A percentile compares a stretch with the other conserved stretches of the same genome.
phyloP scores from a whole-genome alignment of 2,113 vertebrate genomes.

The Dasyprocta punctata region DNA sequence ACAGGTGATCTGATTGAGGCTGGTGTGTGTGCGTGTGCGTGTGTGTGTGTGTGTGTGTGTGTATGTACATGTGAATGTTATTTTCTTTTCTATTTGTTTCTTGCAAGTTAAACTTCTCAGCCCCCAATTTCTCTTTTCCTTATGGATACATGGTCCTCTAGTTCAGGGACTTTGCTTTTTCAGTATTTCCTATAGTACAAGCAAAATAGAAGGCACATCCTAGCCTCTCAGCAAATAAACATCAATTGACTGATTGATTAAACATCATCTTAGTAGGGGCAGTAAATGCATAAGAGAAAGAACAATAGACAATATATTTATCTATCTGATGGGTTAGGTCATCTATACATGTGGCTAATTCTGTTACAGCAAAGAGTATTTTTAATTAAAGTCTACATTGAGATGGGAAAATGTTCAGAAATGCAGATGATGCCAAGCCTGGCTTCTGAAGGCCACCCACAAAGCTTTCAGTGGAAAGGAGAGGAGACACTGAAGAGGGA shows the following conservation, averaged over 20 bases:
- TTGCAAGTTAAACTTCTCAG: neutral
- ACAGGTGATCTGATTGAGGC: neutral
- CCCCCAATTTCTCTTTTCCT: neutral
- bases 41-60: neutral
- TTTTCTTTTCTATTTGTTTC: neutral
- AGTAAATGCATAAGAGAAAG: neutral
- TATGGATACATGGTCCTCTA: neutral
- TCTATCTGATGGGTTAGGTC: neutral
- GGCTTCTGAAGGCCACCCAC: conserved; percentile 67
- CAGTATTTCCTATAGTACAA: neutral
- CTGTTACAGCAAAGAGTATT: neutral
- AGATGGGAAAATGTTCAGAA: conserved; percentile 31
- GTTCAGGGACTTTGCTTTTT: neutral
- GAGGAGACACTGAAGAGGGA: conserved; percentile 59
- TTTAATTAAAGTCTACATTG: neutral
- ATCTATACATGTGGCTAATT: conserved; percentile 6
- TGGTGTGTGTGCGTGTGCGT: neutral
- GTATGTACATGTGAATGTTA: neutral
- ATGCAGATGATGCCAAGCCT: conserved; percentile 22
- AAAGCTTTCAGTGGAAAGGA: neutral
- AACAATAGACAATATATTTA: neutral
- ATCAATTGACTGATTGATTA: neutral
- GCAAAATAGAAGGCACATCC: neutral
- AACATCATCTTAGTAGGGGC: neutral
- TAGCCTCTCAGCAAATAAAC: neutral